Evolutionary conservation across 2,797 vertebrate species (phyloP).

Genomic region (Odontamblyopus rebecca): DNA sequence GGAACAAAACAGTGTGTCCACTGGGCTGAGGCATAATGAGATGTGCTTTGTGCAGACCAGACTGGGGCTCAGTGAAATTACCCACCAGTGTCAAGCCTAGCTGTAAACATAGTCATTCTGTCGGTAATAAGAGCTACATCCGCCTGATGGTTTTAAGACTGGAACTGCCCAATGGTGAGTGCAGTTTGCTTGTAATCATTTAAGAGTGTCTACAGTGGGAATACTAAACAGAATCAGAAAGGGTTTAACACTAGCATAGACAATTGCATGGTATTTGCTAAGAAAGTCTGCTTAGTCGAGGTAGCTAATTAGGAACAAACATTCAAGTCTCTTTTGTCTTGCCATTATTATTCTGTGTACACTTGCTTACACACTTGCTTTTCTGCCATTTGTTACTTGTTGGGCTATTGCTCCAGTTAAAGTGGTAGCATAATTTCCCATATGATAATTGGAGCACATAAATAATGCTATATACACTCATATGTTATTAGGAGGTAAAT

Average conservation of each 20-base stretch:
- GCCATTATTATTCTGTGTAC: background rate
- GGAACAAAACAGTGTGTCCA: conserved; percentile 66
- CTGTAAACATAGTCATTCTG: conserved; percentile 60
- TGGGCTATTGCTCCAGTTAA: background rate
- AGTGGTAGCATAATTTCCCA: background rate
- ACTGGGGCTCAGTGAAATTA: conserved; percentile 74
- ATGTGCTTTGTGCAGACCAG: conserved; percentile 50
- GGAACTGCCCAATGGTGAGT: background rate
- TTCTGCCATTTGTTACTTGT: background rate
- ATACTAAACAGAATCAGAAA: conserved; percentile 9
- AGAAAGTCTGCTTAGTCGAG: conserved; percentile 3
- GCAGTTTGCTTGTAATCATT: conserved; percentile 14
- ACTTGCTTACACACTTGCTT: background rate
- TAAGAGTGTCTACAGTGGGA: conserved; percentile 4
- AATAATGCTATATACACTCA: background rate
- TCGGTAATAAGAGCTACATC: conserved; percentile 43
- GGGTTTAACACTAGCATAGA: conserved; percentile 7
- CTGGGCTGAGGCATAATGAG: conserved; percentile 71
- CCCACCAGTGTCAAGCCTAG: conserved; percentile 54
- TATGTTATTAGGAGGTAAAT: background rate
- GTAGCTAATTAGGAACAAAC: conserved; percentile 8
- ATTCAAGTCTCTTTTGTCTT: conserved; percentile 1
- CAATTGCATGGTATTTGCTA: conserved; percentile 6
- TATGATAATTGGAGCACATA: background rate
- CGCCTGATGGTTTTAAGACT: conserved; percentile 12